Percentiles rank a stretch among this genome's conserved stretches.
Evolutionary conservation across 2,888 invertebrate species (phyloP).

Genomic region (Pyralis farinalis): DNA sequence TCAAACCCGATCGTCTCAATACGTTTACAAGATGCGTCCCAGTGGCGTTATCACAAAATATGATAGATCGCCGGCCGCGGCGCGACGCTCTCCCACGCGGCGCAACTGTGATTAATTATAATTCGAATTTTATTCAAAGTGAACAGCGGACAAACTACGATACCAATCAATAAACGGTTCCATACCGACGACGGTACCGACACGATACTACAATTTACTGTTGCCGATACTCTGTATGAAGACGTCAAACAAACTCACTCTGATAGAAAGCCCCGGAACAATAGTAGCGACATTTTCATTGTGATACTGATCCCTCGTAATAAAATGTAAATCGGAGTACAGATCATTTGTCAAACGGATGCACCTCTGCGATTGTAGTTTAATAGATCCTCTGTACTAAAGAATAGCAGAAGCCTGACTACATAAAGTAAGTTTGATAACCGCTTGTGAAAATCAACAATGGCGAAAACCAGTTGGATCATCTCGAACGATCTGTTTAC

Average conservation of each 20-base stretch:
- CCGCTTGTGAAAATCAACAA: constrained; percentile 10
- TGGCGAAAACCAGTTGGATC: constrained; percentile 19
- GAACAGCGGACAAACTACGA: constrained; percentile 79
- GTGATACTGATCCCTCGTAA: constrained; percentile 50
- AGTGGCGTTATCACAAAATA: constrained; percentile 80
- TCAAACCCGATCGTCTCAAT: constrained; percentile 62
- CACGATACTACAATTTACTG: constrained; percentile 78
- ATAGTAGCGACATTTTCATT: constrained; percentile 62
- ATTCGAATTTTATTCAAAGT: constrained; percentile 82
- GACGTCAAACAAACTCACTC: constrained; percentile 68
- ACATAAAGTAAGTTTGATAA: constrained; percentile 2
- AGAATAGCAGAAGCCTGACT: constrained; percentile 1
- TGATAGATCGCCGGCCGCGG: constrained; percentile 74
- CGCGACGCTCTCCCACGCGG: constrained; percentile 77
- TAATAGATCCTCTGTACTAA: background rate
- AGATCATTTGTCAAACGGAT: constrained; percentile 33
- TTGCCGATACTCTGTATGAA: constrained; percentile 71
- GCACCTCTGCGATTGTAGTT: constrained; percentile 11
- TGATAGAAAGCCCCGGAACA: constrained; percentile 61
- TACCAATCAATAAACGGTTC: constrained; percentile 81
- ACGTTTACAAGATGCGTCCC: constrained; percentile 69
- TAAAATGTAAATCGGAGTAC: constrained; percentile 37
- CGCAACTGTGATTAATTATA: constrained; percentile 77
- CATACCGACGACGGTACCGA: constrained; percentile 74
- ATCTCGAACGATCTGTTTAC: constrained; percentile 38